A percentile compares a stretch with the other conserved stretches of the same genome.
These are phyloP conservation scores for Phaethornis superciliosus DNA, from an alignment of 2,113 vertebrate species.

Conservation along the genomic window DNA sequence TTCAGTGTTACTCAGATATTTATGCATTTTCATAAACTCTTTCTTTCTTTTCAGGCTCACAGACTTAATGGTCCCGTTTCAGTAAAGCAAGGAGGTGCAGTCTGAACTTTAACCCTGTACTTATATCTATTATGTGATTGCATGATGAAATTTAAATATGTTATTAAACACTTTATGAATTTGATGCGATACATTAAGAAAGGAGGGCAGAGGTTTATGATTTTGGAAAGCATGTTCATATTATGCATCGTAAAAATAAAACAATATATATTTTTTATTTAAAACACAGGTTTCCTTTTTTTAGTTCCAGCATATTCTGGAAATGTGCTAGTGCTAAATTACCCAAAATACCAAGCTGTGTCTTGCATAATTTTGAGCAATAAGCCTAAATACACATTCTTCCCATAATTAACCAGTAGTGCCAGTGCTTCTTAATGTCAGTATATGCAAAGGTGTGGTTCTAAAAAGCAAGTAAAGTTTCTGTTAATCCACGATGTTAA, in stretches of 20 bases:
- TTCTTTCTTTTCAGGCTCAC: constrained; percentile 6
- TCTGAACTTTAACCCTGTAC: neutral
- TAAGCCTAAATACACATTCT: neutral
- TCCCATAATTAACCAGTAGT: neutral
- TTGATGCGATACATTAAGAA: neutral
- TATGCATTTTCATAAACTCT: constrained; percentile 26
- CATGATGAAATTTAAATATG: constrained; percentile 12
- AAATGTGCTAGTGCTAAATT: neutral
- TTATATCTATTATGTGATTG: neutral
- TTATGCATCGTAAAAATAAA: neutral
- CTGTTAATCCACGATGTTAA: constrained; percentile 43
- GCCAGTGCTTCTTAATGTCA: neutral
- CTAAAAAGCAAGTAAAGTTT: constrained; percentile 20
- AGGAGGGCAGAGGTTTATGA: neutral
- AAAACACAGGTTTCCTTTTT: neutral
- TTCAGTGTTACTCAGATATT: constrained; percentile 10
- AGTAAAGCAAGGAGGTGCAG: neutral
- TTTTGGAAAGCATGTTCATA: neutral
- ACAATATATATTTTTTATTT: neutral
- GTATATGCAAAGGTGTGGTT: neutral
- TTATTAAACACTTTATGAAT: neutral
- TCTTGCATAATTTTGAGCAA: neutral
- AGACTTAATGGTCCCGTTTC: neutral
- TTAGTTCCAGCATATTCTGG: neutral
- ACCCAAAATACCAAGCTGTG: neutral